Percentiles rank a stretch among this genome's conserved stretches.
Conservation (phyloP, 2,113 vertebrate genomes). For the Pseudonaja textilis region DNA sequence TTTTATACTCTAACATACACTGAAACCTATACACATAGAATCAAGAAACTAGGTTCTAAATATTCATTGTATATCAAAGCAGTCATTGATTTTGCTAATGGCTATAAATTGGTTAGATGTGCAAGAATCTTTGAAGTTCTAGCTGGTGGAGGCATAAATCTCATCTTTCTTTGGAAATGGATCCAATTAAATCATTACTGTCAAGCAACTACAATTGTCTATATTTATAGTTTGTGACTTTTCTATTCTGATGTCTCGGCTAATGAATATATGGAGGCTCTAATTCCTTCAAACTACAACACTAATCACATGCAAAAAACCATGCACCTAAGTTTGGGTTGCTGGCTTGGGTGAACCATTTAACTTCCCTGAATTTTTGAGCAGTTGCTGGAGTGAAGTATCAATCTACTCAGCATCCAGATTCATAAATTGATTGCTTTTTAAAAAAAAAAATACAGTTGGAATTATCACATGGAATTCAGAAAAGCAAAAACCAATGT, state of each 20-base stretch:
- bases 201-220: neutral
- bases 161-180: neutral
- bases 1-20: neutral
- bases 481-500: neutral
- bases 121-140: neutral
- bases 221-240: neutral
- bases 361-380: conserved; percentile 1
- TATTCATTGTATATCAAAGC: neutral
- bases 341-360: neutral
- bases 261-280: neutral
- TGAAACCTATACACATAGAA: neutral
- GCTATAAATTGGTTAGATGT: neutral
- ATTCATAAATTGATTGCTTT: neutral
- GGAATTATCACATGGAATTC: neutral
- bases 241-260: neutral
- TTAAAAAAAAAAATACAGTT: neutral
- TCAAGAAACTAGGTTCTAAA: neutral
- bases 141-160: neutral
- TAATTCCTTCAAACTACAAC: too few species aligned
- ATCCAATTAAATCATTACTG: neutral
- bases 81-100: neutral
- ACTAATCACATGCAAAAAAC: neutral
- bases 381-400: neutral
- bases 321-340: neutral
- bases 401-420: neutral